These are phyloP conservation scores for Tonatia bakeri DNA, from an alignment of 2,113 vertebrate genomes.

Conservation along the genomic window DNA sequence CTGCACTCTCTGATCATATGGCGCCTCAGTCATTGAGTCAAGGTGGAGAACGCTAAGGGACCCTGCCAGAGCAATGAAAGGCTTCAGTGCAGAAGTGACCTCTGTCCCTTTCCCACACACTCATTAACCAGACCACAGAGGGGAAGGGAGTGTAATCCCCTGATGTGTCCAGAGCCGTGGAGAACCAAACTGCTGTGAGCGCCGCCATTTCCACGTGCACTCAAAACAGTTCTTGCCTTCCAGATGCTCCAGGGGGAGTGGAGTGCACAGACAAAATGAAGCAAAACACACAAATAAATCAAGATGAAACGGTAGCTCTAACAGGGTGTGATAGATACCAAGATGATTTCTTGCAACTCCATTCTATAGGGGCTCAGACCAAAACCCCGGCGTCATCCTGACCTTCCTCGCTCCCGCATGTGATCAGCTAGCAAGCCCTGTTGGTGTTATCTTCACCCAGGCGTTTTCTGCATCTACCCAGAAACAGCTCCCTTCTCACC, in stretches of 20 bases:
- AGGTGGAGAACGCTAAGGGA: background rate
- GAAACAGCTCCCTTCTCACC: background rate
- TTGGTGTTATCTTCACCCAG: background rate
- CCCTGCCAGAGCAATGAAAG: background rate
- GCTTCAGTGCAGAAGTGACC: background rate
- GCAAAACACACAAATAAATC: background rate
- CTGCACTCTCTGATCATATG: accelerated
- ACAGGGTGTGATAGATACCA: background rate
- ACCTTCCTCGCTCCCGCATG: background rate
- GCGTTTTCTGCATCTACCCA: background rate
- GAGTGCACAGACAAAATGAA: background rate
- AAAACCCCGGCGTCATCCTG: background rate
- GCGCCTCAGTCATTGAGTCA: background rate
- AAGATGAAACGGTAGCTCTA: background rate
- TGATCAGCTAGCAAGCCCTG: background rate
- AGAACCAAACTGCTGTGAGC: background rate
- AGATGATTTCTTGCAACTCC: background rate
- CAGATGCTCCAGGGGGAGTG: background rate
- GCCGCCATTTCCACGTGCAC: background rate
- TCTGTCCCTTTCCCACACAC: background rate
- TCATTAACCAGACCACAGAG: background rate
- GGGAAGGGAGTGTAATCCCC: no score
- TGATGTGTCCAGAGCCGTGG: background rate
- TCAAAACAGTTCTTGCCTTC: background rate
- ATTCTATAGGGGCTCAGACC: background rate